Base-by-base conservation (phyloP, 2,113 vertebrate species). In the Turnix velox region DNA sequence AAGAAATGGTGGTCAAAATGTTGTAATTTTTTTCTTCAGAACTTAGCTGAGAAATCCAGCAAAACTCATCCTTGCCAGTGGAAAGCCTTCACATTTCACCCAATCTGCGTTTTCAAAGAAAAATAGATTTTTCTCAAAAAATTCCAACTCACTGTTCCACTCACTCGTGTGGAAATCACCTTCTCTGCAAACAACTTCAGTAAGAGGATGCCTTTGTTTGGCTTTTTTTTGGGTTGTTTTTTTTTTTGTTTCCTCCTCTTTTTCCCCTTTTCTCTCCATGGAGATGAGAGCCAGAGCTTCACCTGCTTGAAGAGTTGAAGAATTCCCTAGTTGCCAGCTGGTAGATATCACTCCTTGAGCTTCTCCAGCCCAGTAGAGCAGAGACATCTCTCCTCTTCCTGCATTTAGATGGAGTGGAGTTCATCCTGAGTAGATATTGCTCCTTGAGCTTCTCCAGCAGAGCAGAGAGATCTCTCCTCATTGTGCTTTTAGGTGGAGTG, bases 31-130 rank as follows among this genome's bases (percentile, higher is more conserved):
- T 78, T 94, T 93, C 91, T 94, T 69, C 89, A 81, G 87, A 87
- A 84, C 69, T 71, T 71, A 20, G 62, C 85, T 95, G 95, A 95
- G 95, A 95, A 95, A 94, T 85, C 74, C 71, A 94, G 54, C 40
- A 65, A 18, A 89, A 24, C 54, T 89, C 62, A 84, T 94, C 82
- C 90, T 82, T 92, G 94, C 90, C 93, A 91, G 90, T 82, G 95
- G 90, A 91, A 92, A 94, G 19, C 94, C 72, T 94, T 48, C 78
- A 15, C 71, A 72, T 87, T 59, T 79, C 58, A 19, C 74, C 72
- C 92, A 62, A 89, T 89, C 58, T 91, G 66, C 57, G 18, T 80
- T 94, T 94, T 91, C 84, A 87, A 31, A 84, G 87, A 51, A 81
- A 73, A 87, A 61, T 13, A 94, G 81, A 92, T 91, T 82, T 68